Conservation (phyloP, 2,797 vertebrate genomes). For the Coccyzus lansbergi region DNA sequence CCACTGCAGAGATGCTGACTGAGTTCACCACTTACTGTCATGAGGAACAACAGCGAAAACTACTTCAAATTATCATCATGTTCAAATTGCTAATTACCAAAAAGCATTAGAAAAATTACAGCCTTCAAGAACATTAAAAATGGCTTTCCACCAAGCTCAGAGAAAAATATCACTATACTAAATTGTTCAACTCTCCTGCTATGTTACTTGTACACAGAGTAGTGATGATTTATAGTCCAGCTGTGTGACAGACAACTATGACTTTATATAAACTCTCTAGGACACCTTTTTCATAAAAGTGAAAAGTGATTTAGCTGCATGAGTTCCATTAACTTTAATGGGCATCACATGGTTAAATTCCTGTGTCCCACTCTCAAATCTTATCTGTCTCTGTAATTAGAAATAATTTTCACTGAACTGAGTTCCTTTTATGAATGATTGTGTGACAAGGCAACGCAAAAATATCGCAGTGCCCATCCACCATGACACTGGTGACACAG, state of each 20-base stretch:
- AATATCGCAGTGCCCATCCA: background rate
- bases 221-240: constrained; percentile 20
- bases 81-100: background rate
- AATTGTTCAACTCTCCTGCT: background rate
- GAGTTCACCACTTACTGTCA: background rate
- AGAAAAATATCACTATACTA: background rate
- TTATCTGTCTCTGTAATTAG: background rate
- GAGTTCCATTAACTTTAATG: constrained; percentile 54
- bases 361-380: background rate
- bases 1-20: background rate
- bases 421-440: background rate
- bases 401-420: constrained; percentile 44
- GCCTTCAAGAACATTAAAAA: background rate
- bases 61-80: background rate
- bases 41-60: background rate
- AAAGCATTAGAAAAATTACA: background rate
- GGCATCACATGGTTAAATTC: constrained; percentile 44
- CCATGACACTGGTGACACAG: background rate
- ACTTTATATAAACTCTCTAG: constrained; percentile 19
- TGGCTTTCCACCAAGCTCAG: background rate
- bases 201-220: background rate
- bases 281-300: constrained; percentile 6
- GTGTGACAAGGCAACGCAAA: background rate
- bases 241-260: constrained; percentile 17
- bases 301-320: constrained; percentile 13